phyloP scores from a whole-genome alignment of 2,113 vertebrate species.

The Bostrychus sinensis region DNA sequence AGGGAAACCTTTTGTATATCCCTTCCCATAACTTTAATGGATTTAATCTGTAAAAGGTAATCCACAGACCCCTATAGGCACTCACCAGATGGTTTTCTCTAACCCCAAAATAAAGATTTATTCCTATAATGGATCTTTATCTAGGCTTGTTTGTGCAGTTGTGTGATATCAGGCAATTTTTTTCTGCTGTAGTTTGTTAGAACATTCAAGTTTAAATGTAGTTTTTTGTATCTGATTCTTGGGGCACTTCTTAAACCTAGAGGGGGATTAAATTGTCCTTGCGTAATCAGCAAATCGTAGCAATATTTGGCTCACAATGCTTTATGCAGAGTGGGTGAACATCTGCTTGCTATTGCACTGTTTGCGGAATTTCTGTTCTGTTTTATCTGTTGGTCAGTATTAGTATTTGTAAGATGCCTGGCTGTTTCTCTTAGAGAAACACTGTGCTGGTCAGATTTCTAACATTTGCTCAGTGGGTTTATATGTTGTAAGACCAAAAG shows the following conservation, averaged over 20 bases:
- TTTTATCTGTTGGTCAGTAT: slow-evolving; percentile 54
- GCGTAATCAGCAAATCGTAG: slow-evolving; percentile 49
- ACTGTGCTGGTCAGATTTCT: slow-evolving; percentile 29
- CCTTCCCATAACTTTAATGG: slow-evolving; percentile 15
- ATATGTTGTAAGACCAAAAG: slow-evolving; percentile 49
- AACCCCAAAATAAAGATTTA: slow-evolving; percentile 36
- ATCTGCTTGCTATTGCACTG: slow-evolving; percentile 31
- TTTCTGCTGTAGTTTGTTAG: background rate
- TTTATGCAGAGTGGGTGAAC: too few relatives aligned
- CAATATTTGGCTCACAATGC: slow-evolving; percentile 19
- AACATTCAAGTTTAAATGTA: background rate
- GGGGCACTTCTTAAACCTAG: slow-evolving; percentile 25
- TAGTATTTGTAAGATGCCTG: slow-evolving; percentile 46
- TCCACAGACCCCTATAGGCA: slow-evolving; percentile 50
- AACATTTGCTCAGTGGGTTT: slow-evolving; percentile 63
- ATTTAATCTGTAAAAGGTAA: slow-evolving; percentile 52
- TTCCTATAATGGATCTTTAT: slow-evolving; percentile 26
- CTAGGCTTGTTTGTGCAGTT: background rate
- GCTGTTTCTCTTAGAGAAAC: slow-evolving; percentile 44
- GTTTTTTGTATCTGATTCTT: slow-evolving; percentile 11
- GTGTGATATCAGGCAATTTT: too few relatives aligned
- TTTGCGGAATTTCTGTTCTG: slow-evolving; percentile 23
- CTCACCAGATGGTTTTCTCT: slow-evolving; percentile 59
- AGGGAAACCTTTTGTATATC: slow-evolving; percentile 5
- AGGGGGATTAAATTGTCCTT: slow-evolving; percentile 27